Percentiles rank a stretch among this genome's conserved stretches.
Evolutionary conservation across 2,113 vertebrate genomes (phyloP).

Genomic region (Turdus rufiventris): DNA sequence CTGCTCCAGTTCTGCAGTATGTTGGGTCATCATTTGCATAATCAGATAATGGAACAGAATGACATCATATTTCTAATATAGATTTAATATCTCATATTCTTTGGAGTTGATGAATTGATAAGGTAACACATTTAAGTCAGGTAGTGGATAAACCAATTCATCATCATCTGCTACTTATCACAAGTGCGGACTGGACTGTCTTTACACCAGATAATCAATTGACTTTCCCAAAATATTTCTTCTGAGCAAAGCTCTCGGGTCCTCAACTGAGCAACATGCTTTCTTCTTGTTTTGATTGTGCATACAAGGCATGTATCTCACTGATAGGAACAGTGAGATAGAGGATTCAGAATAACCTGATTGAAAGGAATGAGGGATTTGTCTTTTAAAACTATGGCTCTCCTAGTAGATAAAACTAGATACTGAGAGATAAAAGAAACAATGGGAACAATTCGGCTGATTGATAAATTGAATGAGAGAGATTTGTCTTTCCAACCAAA

Average conservation of each 20-base stretch:
- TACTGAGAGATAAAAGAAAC: background rate
- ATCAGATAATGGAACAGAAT: background rate
- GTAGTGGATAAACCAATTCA: background rate
- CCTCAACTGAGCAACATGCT: background rate
- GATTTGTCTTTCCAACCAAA: background rate
- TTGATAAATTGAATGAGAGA: background rate
- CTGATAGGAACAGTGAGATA: background rate
- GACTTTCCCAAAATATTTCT: background rate
- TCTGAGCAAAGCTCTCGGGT: background rate
- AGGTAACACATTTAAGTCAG: background rate
- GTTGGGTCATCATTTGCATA: background rate
- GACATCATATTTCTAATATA: background rate
- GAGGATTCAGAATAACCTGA: background rate
- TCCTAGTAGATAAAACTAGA: background rate
- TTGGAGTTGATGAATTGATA: background rate
- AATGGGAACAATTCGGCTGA: background rate
- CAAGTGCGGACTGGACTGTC: background rate
- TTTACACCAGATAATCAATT: background rate
- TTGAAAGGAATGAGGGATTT: background rate
- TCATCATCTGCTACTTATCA: background rate
- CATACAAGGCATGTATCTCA: background rate
- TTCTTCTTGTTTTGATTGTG: background rate
- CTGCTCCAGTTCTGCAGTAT: background rate
- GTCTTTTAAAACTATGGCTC: background rate
- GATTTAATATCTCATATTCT: background rate